phyloP scores from a whole-genome alignment of 2,113 vertebrate genomes.

The Pomatorhinus ruficollis region DNA sequence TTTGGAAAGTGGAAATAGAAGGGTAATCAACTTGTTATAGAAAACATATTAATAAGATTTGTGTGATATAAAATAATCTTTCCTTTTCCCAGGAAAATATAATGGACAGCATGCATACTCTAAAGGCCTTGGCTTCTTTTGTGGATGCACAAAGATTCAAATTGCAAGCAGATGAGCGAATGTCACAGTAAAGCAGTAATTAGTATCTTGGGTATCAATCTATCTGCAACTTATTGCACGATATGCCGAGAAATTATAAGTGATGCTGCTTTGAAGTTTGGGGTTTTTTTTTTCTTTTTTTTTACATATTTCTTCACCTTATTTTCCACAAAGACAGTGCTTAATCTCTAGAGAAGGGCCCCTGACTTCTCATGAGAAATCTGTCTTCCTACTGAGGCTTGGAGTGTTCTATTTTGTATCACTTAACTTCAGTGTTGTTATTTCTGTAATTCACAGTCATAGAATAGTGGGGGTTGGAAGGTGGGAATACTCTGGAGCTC shows the following conservation, averaged over 20 bases:
- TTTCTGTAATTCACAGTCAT: not conserved
- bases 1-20: not conserved
- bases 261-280: not conserved
- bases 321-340: not conserved
- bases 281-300: not conserved
- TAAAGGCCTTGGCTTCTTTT: not conserved
- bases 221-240: fast-evolving
- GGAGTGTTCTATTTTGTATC: not conserved
- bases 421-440: not conserved
- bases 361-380: not conserved
- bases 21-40: not conserved
- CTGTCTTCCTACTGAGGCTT: not conserved
- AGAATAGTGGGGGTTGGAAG: not conserved
- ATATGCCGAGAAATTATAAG: not conserved
- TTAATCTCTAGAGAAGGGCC: not conserved
- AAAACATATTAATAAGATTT: not conserved
- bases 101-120: not conserved
- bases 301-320: not conserved
- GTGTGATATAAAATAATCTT: not conserved
- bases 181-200: not conserved
- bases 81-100: not conserved
- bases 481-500: not conserved
- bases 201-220: not conserved
- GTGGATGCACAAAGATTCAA: not conserved
- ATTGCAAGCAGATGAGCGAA: not conserved